phyloP scores from a whole-genome alignment of 2,888 invertebrate species.

The Dione juno region DNA sequence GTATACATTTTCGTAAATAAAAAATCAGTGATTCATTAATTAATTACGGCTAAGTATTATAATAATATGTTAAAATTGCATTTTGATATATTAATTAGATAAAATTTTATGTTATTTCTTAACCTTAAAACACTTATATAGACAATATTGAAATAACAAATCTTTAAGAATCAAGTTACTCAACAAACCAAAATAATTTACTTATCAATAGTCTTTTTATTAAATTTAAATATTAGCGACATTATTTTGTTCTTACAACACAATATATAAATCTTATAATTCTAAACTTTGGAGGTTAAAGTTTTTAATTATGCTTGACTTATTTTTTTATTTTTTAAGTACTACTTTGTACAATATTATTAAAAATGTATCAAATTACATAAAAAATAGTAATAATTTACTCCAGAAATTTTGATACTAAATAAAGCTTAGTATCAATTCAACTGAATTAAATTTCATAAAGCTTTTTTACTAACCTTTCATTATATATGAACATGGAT shows the following conservation, averaged over 20 bases:
- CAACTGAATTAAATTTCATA: no score
- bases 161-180: background rate
- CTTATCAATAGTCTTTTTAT: background rate
- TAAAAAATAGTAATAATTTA: no score
- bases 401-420: no score
- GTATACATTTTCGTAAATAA: background rate
- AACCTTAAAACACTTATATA: background rate
- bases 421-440: no score
- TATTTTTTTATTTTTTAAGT: no score
- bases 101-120: background rate
- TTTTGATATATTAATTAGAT: slow-evolving; percentile 1
- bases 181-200: background rate
- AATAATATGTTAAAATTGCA: slow-evolving; percentile 1
- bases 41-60: background rate
- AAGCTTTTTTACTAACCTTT: no score
- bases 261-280: no score
- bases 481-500: no score
- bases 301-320: no score
- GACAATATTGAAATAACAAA: background rate
- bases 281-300: no score
- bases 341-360: no score
- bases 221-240: background rate
- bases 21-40: slow-evolving; percentile 8
- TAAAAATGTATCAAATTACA: no score
- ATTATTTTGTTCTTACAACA: background rate